Conservation (phyloP, 2,113 vertebrate species). For the Archocentrus centrarchus region DNA sequence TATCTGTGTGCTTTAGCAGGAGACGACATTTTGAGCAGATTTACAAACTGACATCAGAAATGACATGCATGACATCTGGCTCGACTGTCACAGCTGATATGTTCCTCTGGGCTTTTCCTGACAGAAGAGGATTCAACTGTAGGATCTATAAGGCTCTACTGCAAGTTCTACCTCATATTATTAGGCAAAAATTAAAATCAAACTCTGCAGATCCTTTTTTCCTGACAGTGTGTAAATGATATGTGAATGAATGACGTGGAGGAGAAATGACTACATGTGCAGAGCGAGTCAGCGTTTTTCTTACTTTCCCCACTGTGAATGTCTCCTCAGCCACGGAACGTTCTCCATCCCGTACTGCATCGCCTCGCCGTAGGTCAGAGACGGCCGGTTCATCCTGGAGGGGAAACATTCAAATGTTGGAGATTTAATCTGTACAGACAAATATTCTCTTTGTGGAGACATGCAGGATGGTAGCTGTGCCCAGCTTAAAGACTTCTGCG, state of each 20-base stretch:
- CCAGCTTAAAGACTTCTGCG: no score
- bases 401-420: not conserved
- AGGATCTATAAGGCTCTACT: no score
- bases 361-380: constrained; percentile 89
- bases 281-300: not conserved
- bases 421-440: not conserved
- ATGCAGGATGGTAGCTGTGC: not conserved
- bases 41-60: no score
- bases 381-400: constrained; percentile 86
- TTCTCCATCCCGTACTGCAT: constrained; percentile 90
- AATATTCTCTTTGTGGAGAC: not conserved
- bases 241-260: no score
- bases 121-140: no score
- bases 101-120: no score
- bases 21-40: no score
- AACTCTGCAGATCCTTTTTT: not conserved
- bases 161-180: no score
- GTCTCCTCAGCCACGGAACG: constrained; percentile 84
- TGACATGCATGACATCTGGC: no score
- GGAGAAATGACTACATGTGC: not conserved
- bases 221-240: not conserved
- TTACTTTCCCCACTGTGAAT: constrained; percentile 92
- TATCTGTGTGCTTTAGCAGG: no score
- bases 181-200: no score
- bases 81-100: no score